Percentiles rank a stretch among this genome's conserved stretches.
These are phyloP conservation scores for Mustelus asterias DNA, from an alignment of 2,113 vertebrate genomes.

Conservation along the genomic window DNA sequence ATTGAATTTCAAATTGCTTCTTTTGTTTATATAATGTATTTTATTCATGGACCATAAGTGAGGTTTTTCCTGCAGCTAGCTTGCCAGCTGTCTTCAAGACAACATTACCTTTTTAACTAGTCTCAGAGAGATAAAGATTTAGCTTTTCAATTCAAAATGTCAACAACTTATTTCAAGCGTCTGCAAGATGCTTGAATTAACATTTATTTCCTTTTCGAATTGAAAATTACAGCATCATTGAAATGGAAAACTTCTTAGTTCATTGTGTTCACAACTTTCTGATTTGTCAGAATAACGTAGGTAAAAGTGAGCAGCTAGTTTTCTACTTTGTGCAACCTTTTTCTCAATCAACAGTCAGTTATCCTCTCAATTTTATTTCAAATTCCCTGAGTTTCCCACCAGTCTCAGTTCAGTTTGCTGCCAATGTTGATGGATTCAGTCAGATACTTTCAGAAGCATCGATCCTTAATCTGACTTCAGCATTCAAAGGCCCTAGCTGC, in stretches of 20 bases:
- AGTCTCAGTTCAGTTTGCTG: background rate
- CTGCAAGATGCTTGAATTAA: background rate
- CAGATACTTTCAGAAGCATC: background rate
- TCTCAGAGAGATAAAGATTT: no score
- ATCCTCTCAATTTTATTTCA: background rate
- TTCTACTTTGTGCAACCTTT: background rate
- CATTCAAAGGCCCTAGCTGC: background rate
- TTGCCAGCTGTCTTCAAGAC: background rate
- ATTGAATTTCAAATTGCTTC: background rate
- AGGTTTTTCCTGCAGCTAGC: background rate
- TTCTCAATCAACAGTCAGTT: background rate
- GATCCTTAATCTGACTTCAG: background rate
- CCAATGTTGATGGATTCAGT: background rate
- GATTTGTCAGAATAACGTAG: background rate
- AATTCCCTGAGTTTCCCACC: background rate
- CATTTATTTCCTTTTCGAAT: background rate
- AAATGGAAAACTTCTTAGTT: background rate
- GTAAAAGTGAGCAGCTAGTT: background rate
- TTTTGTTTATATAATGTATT: background rate
- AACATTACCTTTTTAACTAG: no score
- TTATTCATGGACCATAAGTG: background rate
- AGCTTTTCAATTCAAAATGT: background rate
- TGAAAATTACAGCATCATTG: background rate
- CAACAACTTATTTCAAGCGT: background rate
- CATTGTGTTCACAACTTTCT: background rate